Evolutionary conservation across 2,888 invertebrate species (phyloP).

Genomic region (Pollenia griseotomentosa): DNA sequence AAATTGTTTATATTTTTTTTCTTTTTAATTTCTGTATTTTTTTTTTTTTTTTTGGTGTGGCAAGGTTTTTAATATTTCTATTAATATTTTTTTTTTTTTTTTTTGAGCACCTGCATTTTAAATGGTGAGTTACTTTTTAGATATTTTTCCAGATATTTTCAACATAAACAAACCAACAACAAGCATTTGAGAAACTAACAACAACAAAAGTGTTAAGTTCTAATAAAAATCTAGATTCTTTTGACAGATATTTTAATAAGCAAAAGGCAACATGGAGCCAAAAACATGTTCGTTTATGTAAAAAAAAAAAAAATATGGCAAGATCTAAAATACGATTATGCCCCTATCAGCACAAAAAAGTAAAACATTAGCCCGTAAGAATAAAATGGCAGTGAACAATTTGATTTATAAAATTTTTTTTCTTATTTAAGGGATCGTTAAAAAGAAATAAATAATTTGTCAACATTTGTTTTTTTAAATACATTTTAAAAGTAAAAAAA

Average conservation of each 20-base stretch:
- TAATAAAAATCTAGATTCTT: constrained; percentile 66
- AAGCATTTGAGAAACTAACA: constrained; percentile 13
- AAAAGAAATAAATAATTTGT: constrained; percentile 8
- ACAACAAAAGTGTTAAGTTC: constrained; percentile 55
- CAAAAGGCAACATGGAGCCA: constrained; percentile 38
- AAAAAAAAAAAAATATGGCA: not conserved
- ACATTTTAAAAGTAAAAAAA: not conserved
- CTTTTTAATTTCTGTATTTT: constrained; percentile 9
- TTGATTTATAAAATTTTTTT: too few relatives aligned
- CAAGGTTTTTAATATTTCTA: constrained; percentile 16
- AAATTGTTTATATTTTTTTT: constrained; percentile 35
- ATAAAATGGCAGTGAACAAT: not conserved
- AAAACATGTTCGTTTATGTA: not conserved
- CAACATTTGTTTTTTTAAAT: not conserved
- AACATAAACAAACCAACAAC: not conserved
- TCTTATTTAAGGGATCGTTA: constrained; percentile 1
- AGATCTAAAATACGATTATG: not conserved
- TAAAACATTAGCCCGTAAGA: not conserved
- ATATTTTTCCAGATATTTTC: constrained; percentile 61
- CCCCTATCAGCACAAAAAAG: not conserved
- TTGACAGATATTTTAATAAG: constrained; percentile 70
- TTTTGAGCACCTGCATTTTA: constrained; percentile 70
- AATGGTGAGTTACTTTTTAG: constrained; percentile 63
- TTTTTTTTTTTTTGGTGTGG: constrained; percentile 66
- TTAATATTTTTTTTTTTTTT: constrained; percentile 1